phyloP scores from a whole-genome alignment of 2,888 invertebrate genomes.

The Tipula vernalis region DNA sequence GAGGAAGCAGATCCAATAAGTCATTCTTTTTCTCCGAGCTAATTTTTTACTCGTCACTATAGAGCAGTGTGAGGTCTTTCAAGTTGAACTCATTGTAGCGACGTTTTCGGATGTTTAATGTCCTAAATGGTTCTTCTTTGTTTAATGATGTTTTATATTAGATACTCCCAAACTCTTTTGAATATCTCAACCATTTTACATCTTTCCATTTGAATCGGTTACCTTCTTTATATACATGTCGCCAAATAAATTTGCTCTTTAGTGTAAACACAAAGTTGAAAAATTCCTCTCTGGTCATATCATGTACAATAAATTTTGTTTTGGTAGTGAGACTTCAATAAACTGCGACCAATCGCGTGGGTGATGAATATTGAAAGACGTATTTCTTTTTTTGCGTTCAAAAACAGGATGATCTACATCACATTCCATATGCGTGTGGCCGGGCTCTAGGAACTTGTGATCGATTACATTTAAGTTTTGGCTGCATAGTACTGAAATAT shows the following conservation, averaged over 20 bases:
- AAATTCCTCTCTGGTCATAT: neutral
- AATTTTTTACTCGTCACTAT: neutral
- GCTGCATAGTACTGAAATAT: neutral
- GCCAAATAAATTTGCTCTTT: neutral
- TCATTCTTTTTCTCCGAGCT: neutral
- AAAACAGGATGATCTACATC: neutral
- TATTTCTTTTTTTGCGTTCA: neutral
- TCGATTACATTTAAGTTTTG: neutral
- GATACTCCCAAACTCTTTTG: neutral
- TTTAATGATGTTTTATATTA: neutral
- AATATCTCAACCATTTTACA: neutral
- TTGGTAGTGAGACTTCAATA: neutral
- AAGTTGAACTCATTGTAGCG: neutral
- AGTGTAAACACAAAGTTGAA: neutral
- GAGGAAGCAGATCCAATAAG: neutral
- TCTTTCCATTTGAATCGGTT: neutral
- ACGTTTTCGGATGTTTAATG: neutral
- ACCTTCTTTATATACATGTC: neutral
- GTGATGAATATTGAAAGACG: neutral
- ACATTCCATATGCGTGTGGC: neutral
- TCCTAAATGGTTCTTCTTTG: neutral
- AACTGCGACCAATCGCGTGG: neutral
- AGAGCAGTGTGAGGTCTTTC: neutral
- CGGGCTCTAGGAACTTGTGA: neutral
- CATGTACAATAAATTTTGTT: neutral